These are phyloP conservation scores for Petrophora chlorosata DNA, from an alignment of 2,888 invertebrate species.

Conservation along the genomic window DNA sequence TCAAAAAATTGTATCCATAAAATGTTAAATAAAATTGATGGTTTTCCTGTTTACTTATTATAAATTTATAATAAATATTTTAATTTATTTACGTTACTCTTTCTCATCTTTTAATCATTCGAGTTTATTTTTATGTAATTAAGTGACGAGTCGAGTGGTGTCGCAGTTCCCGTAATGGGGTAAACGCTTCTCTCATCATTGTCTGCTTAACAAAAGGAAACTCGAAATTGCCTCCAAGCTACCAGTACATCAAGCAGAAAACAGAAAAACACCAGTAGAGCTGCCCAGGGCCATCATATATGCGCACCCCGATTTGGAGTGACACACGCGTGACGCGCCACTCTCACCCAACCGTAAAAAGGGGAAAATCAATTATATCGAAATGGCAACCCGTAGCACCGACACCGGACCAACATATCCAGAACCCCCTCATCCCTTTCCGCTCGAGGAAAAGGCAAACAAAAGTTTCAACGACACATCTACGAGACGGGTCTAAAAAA, in stretches of 20 bases:
- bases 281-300: constrained; percentile 49
- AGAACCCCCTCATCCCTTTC: constrained; percentile 39
- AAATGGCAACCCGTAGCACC: constrained; percentile 64
- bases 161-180: no score
- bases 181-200: constrained; percentile 35
- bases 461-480: constrained; percentile 38
- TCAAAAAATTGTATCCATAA: no score
- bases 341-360: constrained; percentile 74
- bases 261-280: constrained; percentile 34
- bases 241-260: constrained; percentile 34
- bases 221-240: constrained; percentile 33
- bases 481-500: constrained; percentile 42
- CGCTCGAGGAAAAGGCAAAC: constrained; percentile 35
- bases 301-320: constrained; percentile 55
- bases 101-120: no score
- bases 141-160: no score
- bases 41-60: no score
- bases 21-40: no score
- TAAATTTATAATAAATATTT: no score
- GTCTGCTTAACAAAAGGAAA: constrained; percentile 28
- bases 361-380: constrained; percentile 79
- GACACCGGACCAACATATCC: constrained; percentile 49
- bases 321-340: constrained; percentile 61
- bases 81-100: no score
- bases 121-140: no score